Evolutionary conservation across 2,113 vertebrate genomes (phyloP), one percentile per base, ranked within the genome.

Genomic region (Percina caprodes): DNA sequence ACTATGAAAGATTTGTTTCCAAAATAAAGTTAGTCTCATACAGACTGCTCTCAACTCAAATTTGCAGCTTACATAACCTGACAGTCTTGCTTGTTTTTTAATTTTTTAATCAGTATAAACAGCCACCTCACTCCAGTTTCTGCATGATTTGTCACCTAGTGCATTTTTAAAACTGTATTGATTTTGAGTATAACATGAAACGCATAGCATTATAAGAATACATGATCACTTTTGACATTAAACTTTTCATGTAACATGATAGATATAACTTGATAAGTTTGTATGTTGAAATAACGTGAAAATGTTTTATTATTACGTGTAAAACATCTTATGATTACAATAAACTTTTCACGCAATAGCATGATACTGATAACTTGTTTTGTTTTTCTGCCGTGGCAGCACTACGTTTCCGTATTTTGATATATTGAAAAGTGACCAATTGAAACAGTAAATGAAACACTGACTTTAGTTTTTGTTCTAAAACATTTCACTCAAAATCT

Each of bases 401-500:
- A 42, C 39, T 3, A 42, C 39, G 39, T 2, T 42, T 42, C 39
- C 10, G 10, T 42, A 11, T 30, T 4, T 30, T 30, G 30, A 30
- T 30, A 30, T 30, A 42, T 42, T 42, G 10, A 42, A 11, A 42
- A 42, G 39, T 42, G 39, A 45, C n/a, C 19, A 30, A 30, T 24
- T 21, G 56, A 46, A 51, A 26, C 21, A 5, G 35, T 26, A 42
- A 21, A 49, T 13, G 2, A 71, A 77, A 60, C 14, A 15, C 23
- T 21, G 21, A 18, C 0, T 61, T 33, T 2, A 0, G n/a, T 26
- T 66, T 14, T 71, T 55, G 30, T 46, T 54, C 48, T 24, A 9
- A 74, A 67, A 26, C 26, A 16, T 52, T 48, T 74, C 12, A 52
- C 14, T 55, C 35, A 54, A 67, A 75, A 68, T 77, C 78, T 35